A percentile compares a stretch with the other conserved stretches of the same genome.
phyloP scores from a whole-genome alignment of 2,888 invertebrate genomes.

The Machimus atricapillus region DNA sequence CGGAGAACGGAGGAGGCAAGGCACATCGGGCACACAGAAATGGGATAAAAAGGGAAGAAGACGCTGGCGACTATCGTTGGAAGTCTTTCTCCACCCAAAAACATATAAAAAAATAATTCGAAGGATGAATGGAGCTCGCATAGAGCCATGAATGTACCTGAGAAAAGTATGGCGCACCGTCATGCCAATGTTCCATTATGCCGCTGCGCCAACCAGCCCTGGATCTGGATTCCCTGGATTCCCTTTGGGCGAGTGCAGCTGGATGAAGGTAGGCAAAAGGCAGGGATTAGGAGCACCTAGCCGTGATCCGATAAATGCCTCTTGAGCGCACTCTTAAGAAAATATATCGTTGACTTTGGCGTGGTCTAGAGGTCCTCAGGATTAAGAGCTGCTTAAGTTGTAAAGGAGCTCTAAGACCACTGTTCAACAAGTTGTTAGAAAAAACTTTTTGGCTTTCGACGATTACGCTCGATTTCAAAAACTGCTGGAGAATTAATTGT shows the following conservation, averaged over 20 bases:
- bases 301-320: slow-evolving; percentile 27
- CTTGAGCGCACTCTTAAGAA: slow-evolving; percentile 7
- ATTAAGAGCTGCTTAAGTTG: slow-evolving; percentile 39
- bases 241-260: not conserved
- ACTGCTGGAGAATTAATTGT: not conserved
- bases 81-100: slow-evolving; percentile 23
- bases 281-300: slow-evolving; percentile 25
- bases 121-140: slow-evolving; percentile 26
- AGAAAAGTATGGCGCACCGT: not conserved
- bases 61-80: not conserved
- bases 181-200: not conserved
- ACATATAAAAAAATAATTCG: not conserved
- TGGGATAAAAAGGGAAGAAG: not conserved
- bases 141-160: not conserved
- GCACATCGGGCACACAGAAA: not conserved
- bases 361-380: not conserved
- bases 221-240: not conserved
- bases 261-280: not conserved
- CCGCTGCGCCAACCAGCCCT: not conserved
- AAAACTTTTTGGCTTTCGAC: not conserved
- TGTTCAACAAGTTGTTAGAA: not conserved
- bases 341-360: slow-evolving; percentile 14
- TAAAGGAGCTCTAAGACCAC: not conserved
- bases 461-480: not conserved
- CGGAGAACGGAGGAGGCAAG: not conserved